A percentile compares a stretch with the other conserved stretches of the same genome.
These are phyloP conservation scores for Stigmatopora argus DNA, from an alignment of 2,113 vertebrate species.

Conservation along the genomic window DNA sequence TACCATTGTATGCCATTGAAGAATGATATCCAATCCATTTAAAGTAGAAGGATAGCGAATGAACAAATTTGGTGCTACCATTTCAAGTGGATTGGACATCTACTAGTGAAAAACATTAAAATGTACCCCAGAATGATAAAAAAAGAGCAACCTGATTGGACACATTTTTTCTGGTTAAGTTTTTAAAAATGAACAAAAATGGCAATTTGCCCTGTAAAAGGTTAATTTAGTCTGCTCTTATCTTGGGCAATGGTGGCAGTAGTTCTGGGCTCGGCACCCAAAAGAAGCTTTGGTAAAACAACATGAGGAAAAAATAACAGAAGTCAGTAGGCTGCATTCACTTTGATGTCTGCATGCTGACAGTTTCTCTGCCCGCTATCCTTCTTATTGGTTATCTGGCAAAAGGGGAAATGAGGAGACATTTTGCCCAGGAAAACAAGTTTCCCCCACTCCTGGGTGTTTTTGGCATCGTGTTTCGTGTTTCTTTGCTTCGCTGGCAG, in stretches of 20 bases:
- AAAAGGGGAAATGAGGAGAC: conserved; percentile 41
- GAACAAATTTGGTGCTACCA: no score
- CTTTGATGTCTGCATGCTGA: conserved; percentile 61
- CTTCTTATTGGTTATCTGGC: conserved; percentile 58
- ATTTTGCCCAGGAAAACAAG: conserved; percentile 27
- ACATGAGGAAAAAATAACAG: conserved; percentile 33
- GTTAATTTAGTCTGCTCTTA: conserved; percentile 28
- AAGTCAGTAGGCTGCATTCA: conserved; percentile 37
- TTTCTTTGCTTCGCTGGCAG: conserved; percentile 8
- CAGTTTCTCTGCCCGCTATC: conserved; percentile 43
- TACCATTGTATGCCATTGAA: no score
- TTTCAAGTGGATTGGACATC: no score
- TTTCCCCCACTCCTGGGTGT: conserved; percentile 36
- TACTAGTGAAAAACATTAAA: no score
- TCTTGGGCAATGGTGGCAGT: conserved; percentile 32
- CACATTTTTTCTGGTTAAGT: no score
- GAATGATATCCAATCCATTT: no score
- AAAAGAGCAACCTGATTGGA: no score
- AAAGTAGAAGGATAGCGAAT: no score
- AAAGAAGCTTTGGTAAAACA: conserved; percentile 58
- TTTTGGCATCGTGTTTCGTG: conserved; percentile 15
- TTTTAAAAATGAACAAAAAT: no score
- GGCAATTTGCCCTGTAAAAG: no score
- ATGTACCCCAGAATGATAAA: no score
- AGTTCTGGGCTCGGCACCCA: conserved; percentile 28